phyloP scores from a whole-genome alignment of 2,113 vertebrate genomes.

The Myodes glareolus region DNA sequence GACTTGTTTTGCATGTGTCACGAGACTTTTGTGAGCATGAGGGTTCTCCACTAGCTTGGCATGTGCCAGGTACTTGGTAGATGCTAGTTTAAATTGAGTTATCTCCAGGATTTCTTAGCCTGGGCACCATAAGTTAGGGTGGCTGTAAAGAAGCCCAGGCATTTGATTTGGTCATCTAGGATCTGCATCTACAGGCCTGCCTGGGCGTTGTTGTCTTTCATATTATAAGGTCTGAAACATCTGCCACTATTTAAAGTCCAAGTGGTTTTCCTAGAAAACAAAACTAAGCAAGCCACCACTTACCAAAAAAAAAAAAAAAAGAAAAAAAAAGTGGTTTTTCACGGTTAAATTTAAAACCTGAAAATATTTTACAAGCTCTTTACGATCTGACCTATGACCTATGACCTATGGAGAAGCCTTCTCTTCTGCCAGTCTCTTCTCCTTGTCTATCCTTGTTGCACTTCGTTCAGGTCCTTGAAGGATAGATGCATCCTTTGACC shows the following conservation, averaged over 20 bases:
- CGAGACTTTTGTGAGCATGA: not conserved
- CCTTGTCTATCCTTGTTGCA: not conserved
- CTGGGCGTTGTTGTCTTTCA: not conserved
- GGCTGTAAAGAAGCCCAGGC: not conserved
- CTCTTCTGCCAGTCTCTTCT: not conserved
- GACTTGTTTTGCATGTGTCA: not conserved
- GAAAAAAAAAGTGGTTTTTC: not conserved
- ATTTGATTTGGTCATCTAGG: not conserved
- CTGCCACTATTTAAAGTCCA: not conserved
- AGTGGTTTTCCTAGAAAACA: conserved; percentile 26
- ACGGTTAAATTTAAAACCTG: conserved; percentile 14
- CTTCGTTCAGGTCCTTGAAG: conserved; percentile 9
- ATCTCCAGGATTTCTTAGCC: not conserved
- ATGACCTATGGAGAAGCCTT: no score
- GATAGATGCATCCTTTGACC: not conserved
- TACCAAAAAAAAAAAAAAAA: not conserved
- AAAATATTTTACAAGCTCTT: not conserved
- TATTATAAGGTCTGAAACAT: not conserved
- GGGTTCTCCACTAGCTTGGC: not conserved
- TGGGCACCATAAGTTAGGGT: not conserved
- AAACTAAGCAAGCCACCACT: not conserved
- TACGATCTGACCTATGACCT: not conserved
- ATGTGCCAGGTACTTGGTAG: conserved; percentile 4
- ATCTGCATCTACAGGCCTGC: not conserved
- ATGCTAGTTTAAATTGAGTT: conserved; percentile 32